A percentile compares a stretch with the other conserved stretches of the same genome.
These are phyloP conservation scores for Paralichthys olivaceus DNA, from an alignment of 2,113 vertebrate genomes.

Conservation along the genomic window DNA sequence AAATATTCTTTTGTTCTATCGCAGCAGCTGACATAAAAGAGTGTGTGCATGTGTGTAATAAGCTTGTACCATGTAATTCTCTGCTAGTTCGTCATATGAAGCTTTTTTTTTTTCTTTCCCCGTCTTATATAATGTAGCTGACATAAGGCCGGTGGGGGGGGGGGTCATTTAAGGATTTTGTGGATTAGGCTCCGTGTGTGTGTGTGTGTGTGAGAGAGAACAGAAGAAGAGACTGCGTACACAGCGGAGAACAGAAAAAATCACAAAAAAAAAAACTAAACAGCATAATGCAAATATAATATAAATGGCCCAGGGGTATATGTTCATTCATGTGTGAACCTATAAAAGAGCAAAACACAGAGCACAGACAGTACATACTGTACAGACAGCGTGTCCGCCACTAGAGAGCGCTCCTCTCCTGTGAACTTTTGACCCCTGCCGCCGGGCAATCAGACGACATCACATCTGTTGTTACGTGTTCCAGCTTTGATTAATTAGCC, in stretches of 20 bases:
- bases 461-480: conserved; percentile 42
- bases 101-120: conserved; percentile 2
- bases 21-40: background rate
- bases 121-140: conserved; percentile 43
- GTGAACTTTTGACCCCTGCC: conserved; percentile 72
- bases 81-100: conserved; percentile 8
- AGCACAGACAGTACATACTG: background rate
- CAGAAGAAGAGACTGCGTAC: background rate
- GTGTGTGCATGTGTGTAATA: conserved; percentile 9
- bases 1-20: background rate
- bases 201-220: background rate
- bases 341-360: conserved; percentile 21
- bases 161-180: conserved; percentile 30
- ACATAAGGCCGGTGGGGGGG: conserved; percentile 10
- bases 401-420: conserved; percentile 45
- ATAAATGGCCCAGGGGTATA: conserved; percentile 24
- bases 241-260: background rate
- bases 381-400: conserved; percentile 17
- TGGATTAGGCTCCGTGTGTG: conserved; percentile 10
- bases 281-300: conserved; percentile 45
- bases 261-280: background rate
- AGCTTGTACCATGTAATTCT: conserved; percentile 40
- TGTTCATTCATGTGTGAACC: conserved; percentile 29
- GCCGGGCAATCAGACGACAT: conserved; percentile 42
- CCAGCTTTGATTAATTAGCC: conserved; percentile 62